Percentiles rank a stretch among this genome's conserved stretches.
Evolutionary conservation across 2,888 invertebrate genomes (phyloP).

Genomic region (Spatulosminthurus flaviceps): DNA sequence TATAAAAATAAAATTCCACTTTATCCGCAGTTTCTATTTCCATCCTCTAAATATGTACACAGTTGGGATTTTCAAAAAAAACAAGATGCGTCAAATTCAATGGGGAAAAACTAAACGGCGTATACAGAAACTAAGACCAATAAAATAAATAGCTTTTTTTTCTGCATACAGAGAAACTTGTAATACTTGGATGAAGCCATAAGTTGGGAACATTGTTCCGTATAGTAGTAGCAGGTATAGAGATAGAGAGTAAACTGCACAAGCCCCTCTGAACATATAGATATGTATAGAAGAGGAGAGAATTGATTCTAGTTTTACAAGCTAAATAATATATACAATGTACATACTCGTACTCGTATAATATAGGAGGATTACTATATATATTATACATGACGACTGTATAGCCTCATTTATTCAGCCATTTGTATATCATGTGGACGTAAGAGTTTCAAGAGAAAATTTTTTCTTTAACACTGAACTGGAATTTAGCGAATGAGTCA

Average conservation of each 20-base stretch:
- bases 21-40: not conserved
- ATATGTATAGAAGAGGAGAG: not conserved
- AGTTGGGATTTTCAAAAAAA: not conserved
- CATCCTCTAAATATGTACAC: not conserved
- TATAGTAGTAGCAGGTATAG: no score
- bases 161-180: not conserved
- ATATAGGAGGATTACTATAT: no score
- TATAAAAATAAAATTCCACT: no score
- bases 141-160: not conserved
- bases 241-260: no score
- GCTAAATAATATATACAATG: no score
- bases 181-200: constrained; percentile 7
- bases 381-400: no score
- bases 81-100: no score
- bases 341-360: no score
- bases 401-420: not conserved
- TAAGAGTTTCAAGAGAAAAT: constrained; percentile 22
- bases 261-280: no score
- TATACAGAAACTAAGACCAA: no score
- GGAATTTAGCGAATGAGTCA: constrained; percentile 25
- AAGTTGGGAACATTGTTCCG: no score
- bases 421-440: not conserved
- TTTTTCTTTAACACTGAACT: constrained; percentile 15
- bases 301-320: not conserved
- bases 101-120: no score